These are phyloP conservation scores for Agonopterix heracliana DNA, from an alignment of 2,888 invertebrate genomes.

Conservation along the genomic window DNA sequence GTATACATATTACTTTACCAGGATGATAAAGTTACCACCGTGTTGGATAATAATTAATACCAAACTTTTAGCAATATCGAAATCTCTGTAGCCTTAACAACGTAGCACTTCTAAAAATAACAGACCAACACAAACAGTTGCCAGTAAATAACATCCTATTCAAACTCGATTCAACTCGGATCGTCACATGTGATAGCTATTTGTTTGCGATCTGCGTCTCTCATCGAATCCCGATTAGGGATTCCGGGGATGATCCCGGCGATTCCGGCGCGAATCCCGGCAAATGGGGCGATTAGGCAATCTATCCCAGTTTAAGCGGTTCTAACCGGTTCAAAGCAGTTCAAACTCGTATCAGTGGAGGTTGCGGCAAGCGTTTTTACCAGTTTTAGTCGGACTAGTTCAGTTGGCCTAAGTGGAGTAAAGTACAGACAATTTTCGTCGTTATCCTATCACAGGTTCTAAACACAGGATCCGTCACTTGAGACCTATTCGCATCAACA, in stretches of 20 bases:
- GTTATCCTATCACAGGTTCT: no score
- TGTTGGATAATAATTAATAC: no score
- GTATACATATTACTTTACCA: no score
- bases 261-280: conserved; percentile 47
- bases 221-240: conserved; percentile 38
- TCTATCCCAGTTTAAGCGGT: conserved; percentile 37
- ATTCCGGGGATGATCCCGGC: conserved; percentile 42
- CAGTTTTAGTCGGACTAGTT: no score
- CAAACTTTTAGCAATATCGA: no score
- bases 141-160: conserved; percentile 5
- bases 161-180: conserved; percentile 6
- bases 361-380: not conserved
- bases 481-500: no score
- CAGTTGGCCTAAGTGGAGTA: no score
- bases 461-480: no score
- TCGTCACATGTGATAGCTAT: conserved; percentile 20
- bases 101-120: no score
- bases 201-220: conserved; percentile 31
- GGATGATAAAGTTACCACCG: no score
- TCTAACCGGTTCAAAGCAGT: conserved; percentile 29
- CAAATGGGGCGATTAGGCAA: conserved; percentile 60
- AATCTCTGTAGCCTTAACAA: no score
- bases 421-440: no score
- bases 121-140: not conserved
- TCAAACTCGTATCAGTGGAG: conserved; percentile 38